Evolutionary conservation across 2,888 invertebrate species (phyloP).

Genomic region (Elegia similella): DNA sequence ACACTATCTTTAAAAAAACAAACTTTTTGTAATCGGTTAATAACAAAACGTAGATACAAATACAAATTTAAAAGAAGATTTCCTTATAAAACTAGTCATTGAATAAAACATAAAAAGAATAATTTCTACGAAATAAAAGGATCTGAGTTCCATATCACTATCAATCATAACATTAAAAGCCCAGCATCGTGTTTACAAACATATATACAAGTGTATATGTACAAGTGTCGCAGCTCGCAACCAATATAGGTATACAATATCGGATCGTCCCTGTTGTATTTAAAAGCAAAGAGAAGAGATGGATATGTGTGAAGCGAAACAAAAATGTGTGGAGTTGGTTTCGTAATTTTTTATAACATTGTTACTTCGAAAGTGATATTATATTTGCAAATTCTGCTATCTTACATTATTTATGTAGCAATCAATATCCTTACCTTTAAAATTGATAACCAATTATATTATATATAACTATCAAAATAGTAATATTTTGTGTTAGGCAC

Average conservation of each 20-base stretch:
- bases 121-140: background rate
- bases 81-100: background rate
- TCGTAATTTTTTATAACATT: background rate
- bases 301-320: slow-evolving; percentile 50
- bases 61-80: too few relatives aligned
- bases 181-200: slow-evolving; percentile 17
- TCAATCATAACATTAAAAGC: slow-evolving; percentile 19
- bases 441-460: too few relatives aligned
- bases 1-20: too few relatives aligned
- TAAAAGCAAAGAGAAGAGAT: slow-evolving; percentile 64
- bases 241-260: slow-evolving; percentile 41
- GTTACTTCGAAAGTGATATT: background rate
- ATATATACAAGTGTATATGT: slow-evolving; percentile 27
- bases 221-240: slow-evolving; percentile 35
- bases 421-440: too few relatives aligned
- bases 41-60: too few relatives aligned
- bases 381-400: too few relatives aligned
- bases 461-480: too few relatives aligned
- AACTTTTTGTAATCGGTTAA: too few relatives aligned
- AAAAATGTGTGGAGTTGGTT: slow-evolving; percentile 33
- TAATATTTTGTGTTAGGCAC: too few relatives aligned
- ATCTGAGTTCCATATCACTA: slow-evolving; percentile 1
- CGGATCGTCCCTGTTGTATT: slow-evolving; percentile 63
- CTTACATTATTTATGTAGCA: too few relatives aligned
- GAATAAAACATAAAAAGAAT: background rate